Evolutionary conservation across 2,113 vertebrate genomes (phyloP).

Genomic region (Pelecanoides urinatrix): DNA sequence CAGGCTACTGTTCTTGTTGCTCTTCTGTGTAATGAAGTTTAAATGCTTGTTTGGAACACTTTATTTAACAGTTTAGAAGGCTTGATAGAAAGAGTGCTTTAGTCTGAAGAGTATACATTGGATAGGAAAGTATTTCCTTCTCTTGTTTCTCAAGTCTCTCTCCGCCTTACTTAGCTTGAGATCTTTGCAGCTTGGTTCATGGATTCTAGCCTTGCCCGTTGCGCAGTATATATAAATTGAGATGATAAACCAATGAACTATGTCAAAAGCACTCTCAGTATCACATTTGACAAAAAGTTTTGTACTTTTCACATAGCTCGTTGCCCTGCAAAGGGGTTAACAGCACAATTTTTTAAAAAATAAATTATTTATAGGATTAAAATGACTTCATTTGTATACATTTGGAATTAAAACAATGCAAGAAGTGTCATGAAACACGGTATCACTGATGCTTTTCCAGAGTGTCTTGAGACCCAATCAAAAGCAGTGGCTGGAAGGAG

Average conservation of each 20-base stretch:
- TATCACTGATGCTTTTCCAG: slow-evolving; percentile 67
- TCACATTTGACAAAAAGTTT: slow-evolving; percentile 85
- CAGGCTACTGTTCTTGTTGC: slow-evolving; percentile 83
- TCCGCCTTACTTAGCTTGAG: slow-evolving; percentile 86
- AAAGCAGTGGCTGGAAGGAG: slow-evolving; percentile 63
- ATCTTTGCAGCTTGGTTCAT: slow-evolving; percentile 89
- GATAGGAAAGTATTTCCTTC: slow-evolving; percentile 82
- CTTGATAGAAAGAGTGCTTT: slow-evolving; percentile 92
- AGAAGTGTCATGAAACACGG: slow-evolving; percentile 68
- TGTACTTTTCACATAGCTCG: slow-evolving; percentile 85
- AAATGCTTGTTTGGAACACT: slow-evolving; percentile 90
- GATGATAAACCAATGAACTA: slow-evolving; percentile 81
- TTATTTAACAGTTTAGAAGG: slow-evolving; percentile 95
- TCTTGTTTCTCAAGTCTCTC: slow-evolving; percentile 84
- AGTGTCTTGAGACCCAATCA: slow-evolving; percentile 59
- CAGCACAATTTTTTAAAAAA: slow-evolving; percentile 86
- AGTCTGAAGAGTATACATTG: slow-evolving; percentile 87
- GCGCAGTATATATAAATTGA: slow-evolving; percentile 78
- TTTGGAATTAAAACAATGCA: slow-evolving; percentile 82
- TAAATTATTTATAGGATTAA: slow-evolving; percentile 89
- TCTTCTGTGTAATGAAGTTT: slow-evolving; percentile 89
- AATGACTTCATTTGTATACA: slow-evolving; percentile 86
- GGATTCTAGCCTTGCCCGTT: slow-evolving; percentile 85
- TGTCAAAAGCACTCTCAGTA: slow-evolving; percentile 83
- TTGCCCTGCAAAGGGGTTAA: slow-evolving; percentile 82